Conservation (phyloP, 2,113 vertebrate genomes). For the Chaenogobius annularis region DNA sequence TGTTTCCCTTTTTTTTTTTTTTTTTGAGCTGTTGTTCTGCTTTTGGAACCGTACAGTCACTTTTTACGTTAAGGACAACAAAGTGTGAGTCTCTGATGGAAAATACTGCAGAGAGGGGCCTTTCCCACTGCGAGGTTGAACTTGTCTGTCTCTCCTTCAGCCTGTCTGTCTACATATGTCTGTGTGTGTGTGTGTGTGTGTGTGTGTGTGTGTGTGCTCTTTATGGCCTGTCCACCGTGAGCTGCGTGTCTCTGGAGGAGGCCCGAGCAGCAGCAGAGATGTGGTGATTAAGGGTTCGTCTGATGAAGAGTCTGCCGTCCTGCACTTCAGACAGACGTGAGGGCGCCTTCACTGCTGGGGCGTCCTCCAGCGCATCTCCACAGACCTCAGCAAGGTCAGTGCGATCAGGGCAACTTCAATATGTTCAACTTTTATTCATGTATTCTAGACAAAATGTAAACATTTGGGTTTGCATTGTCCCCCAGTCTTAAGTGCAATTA, state of each 20-base stretch:
- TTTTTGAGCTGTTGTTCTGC: no score
- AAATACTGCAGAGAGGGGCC: neutral
- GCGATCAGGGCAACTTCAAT: constrained; percentile 28
- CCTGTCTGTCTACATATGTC: neutral
- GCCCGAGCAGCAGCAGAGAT: constrained; percentile 38
- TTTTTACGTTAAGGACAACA: no score
- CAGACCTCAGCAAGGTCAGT: constrained; percentile 64
- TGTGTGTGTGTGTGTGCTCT: constrained; percentile 3
- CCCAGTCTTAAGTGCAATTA: no score
- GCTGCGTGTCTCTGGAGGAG: constrained; percentile 19
- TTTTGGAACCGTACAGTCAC: no score
- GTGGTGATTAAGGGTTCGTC: constrained; percentile 72
- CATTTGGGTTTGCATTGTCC: no score
- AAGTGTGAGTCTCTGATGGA: no score
- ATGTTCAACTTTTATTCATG: neutral
- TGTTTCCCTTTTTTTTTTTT: no score
- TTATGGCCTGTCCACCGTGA: constrained; percentile 5
- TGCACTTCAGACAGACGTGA: constrained; percentile 57
- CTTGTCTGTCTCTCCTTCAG: neutral
- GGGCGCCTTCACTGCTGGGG: constrained; percentile 40
- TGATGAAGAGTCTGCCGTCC: constrained; percentile 68
- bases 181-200: neutral
- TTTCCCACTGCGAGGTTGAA: constrained; percentile 11
- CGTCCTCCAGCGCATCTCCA: constrained; percentile 46
- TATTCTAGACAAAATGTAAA: neutral